phyloP scores from a whole-genome alignment of 2,113 vertebrate genomes.

The Equus przewalskii region DNA sequence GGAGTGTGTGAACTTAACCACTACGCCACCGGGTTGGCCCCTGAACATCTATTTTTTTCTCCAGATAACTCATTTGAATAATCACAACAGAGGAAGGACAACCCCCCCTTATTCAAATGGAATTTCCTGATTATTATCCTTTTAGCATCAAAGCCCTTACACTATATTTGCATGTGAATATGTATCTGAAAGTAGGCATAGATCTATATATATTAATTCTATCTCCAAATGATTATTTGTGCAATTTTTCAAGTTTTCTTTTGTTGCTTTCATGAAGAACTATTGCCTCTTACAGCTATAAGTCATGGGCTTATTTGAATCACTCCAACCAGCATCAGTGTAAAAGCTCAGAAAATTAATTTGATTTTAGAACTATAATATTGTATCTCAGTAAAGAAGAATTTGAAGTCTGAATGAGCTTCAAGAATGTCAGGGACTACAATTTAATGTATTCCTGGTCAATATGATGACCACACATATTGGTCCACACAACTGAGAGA shows the following conservation, averaged over 20 bases:
- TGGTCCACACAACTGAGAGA: not conserved
- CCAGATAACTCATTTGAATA: not conserved
- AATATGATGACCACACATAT: not conserved
- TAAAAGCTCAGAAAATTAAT: not conserved
- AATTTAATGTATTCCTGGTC: too few species aligned
- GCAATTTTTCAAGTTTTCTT: not conserved
- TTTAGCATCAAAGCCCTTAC: not conserved
- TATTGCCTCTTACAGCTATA: not conserved
- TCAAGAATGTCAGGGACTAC: not conserved
- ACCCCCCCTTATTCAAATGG: not conserved
- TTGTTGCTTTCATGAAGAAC: not conserved
- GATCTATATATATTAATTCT: not conserved
- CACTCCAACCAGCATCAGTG: not conserved
- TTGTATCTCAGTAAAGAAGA: not conserved
- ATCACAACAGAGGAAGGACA: not conserved
- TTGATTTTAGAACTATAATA: not conserved
- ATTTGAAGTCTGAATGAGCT: not conserved
- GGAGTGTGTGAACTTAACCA: too few species aligned
- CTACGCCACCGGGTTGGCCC: too few species aligned
- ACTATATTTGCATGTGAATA: not conserved
- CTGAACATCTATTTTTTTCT: not conserved
- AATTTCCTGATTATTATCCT: not conserved
- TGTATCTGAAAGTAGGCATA: too few species aligned
- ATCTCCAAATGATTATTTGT: too few species aligned
- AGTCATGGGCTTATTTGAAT: not conserved